Base-by-base conservation (phyloP, 2,113 vertebrate species). In the Struthidea cinerea region DNA sequence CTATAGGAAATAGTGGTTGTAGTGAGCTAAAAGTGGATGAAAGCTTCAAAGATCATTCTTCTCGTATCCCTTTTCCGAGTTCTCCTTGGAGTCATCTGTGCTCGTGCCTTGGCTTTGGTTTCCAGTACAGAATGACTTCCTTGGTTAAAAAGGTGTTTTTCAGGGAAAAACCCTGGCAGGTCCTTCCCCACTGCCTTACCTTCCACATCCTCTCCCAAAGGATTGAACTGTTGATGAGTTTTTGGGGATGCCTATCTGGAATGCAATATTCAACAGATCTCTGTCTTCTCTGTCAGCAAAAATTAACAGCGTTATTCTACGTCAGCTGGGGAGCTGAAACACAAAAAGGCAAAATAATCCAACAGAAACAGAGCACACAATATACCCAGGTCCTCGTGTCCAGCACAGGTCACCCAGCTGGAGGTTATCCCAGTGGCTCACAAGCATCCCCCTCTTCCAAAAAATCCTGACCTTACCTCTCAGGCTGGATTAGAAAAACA, bases 401-500 rank as follows among this genome's bases (percentile, higher is more conserved):
- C 93, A 65, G 74, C 60, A 41, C 49, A 44, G 93, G 85, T 84
- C 93, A 93, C 46, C 3, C 94, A 95, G 95, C 87, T 90, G 93
- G 91, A 93, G 75, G 59, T 52, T 44, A 22, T 33, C 50, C 27
- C 68, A 22, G 82, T 55, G 70, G 82, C 85, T 92, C 85, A 69
- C 75, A 78, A 86, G 93, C 73, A 89, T 60, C 56, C 26, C 53
- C 32, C 57, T 42, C 60, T 78, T 93, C 88, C 88, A 42, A 74
- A 93, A 82, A 84, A 14, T 9, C 14, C 60, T 82, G 86, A 92
- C 94, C 92, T 75, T 39, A 4, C 80, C 33, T 79, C 69, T 75
- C 64, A 7, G 85, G 71, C 92, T 93, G 69, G 52, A 87, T 53
- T 46, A 49, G 83, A 39, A 91, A 94, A 94, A 95, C 80, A 94